Evolutionary conservation across 92 coral and sea anemone species (phyloP).

Genomic region (Anthopleura xanthogrammica): DNA sequence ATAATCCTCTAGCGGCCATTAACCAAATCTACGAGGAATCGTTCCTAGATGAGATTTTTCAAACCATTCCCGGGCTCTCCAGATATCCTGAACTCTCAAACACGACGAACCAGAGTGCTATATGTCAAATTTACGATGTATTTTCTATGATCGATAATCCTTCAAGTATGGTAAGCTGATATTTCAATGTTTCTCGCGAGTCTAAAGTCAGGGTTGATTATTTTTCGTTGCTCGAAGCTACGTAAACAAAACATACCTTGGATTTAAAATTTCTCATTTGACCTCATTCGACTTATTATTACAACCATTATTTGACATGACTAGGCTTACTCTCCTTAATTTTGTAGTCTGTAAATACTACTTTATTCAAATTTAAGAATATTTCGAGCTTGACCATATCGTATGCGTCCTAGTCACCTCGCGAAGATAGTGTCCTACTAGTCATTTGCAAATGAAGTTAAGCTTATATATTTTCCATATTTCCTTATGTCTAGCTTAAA

Average conservation of each 20-base stretch:
- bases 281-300: not conserved
- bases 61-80: not conserved
- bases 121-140: not conserved
- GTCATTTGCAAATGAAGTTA: not conserved
- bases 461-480: not conserved
- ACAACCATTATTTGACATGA: not conserved
- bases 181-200: not conserved
- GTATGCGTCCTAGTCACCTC: not conserved
- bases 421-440: not conserved
- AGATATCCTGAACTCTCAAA: not conserved
- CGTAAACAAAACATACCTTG: not conserved
- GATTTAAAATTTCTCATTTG: not conserved
- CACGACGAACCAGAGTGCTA: not conserved
- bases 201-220: not conserved
- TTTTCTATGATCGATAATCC: not conserved
- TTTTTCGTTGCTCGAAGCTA: not conserved
- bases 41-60: not conserved
- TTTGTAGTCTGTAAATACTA: not conserved
- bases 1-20: constrained; percentile 1
- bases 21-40: not conserved
- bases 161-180: constrained; percentile 1
- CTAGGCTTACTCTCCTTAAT: not conserved
- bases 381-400: not conserved
- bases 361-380: not conserved
- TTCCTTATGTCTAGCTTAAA: not conserved